Evolutionary conservation across 2,113 vertebrate species (phyloP).

Genomic region (Ageneiosus marmoratus): DNA sequence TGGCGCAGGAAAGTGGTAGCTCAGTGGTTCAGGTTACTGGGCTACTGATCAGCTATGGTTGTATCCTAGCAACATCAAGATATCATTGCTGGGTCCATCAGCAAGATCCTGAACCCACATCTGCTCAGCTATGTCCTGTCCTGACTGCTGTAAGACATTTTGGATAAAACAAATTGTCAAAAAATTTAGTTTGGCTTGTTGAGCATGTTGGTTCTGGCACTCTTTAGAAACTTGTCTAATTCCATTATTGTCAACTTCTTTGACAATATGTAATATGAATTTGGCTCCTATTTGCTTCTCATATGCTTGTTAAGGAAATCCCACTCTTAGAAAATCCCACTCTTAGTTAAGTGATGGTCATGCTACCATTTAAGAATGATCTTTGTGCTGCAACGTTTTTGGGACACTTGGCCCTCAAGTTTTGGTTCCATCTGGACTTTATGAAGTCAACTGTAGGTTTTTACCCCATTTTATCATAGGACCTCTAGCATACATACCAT

Average conservation of each 20-base stretch:
- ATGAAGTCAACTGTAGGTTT: neutral
- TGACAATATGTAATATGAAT: neutral
- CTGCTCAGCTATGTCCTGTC: neutral
- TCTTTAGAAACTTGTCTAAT: neutral
- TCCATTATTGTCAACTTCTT: neutral
- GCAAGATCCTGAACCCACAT: neutral
- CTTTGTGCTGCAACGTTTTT: neutral
- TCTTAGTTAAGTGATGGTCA: no score
- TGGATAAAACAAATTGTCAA: neutral
- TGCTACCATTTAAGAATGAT: neutral
- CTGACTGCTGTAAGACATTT: neutral
- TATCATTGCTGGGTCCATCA: neutral
- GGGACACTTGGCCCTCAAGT: neutral
- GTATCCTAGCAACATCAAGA: neutral
- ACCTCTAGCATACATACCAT: neutral
- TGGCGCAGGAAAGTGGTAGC: constrained; percentile 1
- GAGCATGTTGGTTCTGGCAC: neutral
- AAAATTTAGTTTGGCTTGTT: neutral
- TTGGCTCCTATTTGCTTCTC: neutral
- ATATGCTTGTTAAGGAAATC: neutral
- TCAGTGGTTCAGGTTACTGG: neutral
- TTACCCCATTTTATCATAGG: neutral
- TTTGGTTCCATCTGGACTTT: neutral
- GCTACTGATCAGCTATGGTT: neutral
- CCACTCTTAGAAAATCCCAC: no score